Conservation (phyloP, 2,888 invertebrate species). For the Anoplius nigerrimus region DNA sequence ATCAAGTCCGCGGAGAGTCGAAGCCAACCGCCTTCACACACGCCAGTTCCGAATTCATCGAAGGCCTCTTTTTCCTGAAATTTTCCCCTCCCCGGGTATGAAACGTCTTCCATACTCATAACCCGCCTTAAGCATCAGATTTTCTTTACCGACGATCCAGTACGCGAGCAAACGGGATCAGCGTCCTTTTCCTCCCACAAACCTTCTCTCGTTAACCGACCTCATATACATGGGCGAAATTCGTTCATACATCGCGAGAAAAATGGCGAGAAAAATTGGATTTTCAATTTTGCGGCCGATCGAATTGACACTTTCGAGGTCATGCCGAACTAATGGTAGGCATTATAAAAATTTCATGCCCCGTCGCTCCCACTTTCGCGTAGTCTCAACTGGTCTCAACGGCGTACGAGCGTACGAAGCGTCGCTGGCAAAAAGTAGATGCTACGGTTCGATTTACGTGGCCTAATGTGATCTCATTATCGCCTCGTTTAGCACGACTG, state of each 20-base stretch:
- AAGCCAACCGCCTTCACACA: conserved; percentile 54
- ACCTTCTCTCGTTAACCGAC: too few species aligned
- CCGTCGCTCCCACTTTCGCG: conserved; percentile 52
- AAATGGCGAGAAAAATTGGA: conserved; percentile 1
- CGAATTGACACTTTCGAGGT: conserved; percentile 47
- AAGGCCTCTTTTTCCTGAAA: conserved; percentile 13
- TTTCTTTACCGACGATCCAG: too few species aligned
- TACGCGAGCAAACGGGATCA: too few species aligned
- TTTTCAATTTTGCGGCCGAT: conserved; percentile 41
- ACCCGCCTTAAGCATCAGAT: too few species aligned
- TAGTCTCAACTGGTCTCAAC: conserved; percentile 30
- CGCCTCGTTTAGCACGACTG: too few species aligned
- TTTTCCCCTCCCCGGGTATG: background rate
- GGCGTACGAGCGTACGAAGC: conserved; percentile 44
- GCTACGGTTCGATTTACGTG: too few species aligned
- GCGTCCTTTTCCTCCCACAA: too few species aligned
- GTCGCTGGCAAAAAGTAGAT: too few species aligned
- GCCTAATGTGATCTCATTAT: too few species aligned
- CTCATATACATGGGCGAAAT: background rate
- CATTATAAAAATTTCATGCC: conserved; percentile 53
- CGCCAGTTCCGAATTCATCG: conserved; percentile 4
- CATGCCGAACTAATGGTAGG: conserved; percentile 41
- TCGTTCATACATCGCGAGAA: background rate
- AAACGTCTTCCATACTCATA: too few species aligned
- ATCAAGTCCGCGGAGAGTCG: conserved; percentile 40